Evolutionary conservation across 2,888 invertebrate species (phyloP), one percentile per base, ranked within the genome.

Genomic region (Microdon myrmicae): DNA sequence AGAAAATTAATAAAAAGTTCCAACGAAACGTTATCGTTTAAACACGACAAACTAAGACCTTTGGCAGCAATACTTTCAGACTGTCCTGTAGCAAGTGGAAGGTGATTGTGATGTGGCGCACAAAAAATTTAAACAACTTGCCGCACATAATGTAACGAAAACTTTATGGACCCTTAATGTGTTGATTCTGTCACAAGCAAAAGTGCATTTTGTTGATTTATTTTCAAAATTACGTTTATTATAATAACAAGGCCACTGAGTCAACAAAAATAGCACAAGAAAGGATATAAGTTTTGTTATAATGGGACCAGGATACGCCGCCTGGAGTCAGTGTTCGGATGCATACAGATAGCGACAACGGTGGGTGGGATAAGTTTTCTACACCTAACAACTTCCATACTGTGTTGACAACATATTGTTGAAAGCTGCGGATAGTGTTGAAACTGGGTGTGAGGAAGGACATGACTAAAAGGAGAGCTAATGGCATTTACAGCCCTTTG

Each of bases 101-200:
- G n/a, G n/a, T n/a, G n/a, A n/a, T n/a, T n/a, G n/a, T n/a, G n/a
- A 32, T 2, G 10, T 5, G 25, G 28, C 10, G 31, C 47, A 44
- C 29, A 26, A 17, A 44, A 38, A 28, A 35, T 44, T 26, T 38
- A 22, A 20, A 14, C 47, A 45, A 56, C 64, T 53, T 51, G 23
- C 25, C 53, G 58, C 64, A 58, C 45, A 64, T 56, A 51, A 64
- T 64, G 58, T 53, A 58, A 64, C 64, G 51, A 16, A 64, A 64
- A 64, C 58, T 64, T 64, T 64, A 64, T 58, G 64, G 51, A 47
- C 53, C 51, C 64, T 64, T 64, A 64, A 64, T 64, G 64, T 64
- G 64, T 64, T 64, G 64, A 64, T 58, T 58, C 64, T 64, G 64
- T 64, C 64, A 64, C 51, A 23, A 47, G 47, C 64, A 58, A 64